A percentile compares a stretch with the other conserved stretches of the same genome.
These are phyloP conservation scores for Dermochelys coriacea DNA, from an alignment of 2,797 vertebrate species.

Conservation along the genomic window DNA sequence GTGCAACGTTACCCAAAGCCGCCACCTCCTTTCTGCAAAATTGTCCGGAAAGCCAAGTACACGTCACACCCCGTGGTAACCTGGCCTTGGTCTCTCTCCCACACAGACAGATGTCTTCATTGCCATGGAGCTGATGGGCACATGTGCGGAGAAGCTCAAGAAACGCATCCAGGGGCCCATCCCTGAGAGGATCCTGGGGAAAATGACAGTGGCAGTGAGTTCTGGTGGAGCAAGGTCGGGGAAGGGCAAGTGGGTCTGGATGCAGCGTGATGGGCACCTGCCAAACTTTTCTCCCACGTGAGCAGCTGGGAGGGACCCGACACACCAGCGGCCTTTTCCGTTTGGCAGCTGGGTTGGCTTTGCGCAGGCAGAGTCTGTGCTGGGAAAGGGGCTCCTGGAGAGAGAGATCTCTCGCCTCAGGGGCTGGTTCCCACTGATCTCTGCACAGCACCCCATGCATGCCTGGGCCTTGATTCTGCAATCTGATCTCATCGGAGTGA, in stretches of 20 bases:
- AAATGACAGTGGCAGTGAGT: conserved; percentile 96
- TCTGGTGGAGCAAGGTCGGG: too few relatives aligned
- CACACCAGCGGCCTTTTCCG: not conserved
- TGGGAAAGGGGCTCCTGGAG: not conserved
- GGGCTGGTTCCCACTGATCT: not conserved
- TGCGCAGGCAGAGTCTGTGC: not conserved
- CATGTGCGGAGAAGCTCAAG: conserved; percentile 96
- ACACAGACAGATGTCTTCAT: conserved; percentile 95
- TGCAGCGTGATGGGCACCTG: not conserved
- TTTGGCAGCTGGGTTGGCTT: not conserved
- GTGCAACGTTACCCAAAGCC: not conserved
- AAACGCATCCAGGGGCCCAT: conserved; percentile 96
- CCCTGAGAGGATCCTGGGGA: conserved; percentile 94
- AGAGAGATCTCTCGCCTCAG: not conserved
- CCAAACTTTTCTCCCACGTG: not conserved
- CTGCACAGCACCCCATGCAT: too few relatives aligned
- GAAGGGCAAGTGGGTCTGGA: not conserved
- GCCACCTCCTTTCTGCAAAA: too few relatives aligned
- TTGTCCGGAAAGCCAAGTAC: too few relatives aligned
- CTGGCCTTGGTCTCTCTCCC: too few relatives aligned
- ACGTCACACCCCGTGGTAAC: accelerated
- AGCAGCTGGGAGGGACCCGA: not conserved
- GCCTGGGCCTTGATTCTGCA: not conserved
- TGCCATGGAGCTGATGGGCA: conserved; percentile 98
- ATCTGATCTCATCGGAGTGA: not conserved